phyloP scores from a whole-genome alignment of 1,140 invertebrate species.

The Diploscapter pachys region DNA sequence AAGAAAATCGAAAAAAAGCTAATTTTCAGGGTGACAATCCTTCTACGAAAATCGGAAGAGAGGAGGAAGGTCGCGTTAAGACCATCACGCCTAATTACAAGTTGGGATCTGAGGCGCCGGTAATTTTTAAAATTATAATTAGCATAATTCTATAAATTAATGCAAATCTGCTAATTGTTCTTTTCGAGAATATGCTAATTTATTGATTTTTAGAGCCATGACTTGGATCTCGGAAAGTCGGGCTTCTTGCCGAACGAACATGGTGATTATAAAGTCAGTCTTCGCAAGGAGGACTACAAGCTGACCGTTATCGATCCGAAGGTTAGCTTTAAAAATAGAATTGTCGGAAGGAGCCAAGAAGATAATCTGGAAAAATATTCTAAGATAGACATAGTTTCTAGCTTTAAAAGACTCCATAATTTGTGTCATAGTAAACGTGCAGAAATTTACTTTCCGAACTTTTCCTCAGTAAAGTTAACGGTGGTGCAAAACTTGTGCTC shows the following conservation, averaged over 20 bases:
- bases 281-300: slow-evolving; percentile 48
- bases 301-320: slow-evolving; percentile 58
- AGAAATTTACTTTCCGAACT: no score
- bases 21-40: slow-evolving; percentile 36
- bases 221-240: slow-evolving; percentile 32
- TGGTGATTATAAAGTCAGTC: slow-evolving; percentile 54
- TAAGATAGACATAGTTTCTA: neutral
- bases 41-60: slow-evolving; percentile 30
- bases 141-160: neutral
- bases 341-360: slow-evolving; percentile 2
- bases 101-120: slow-evolving; percentile 26
- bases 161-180: neutral
- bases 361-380: neutral
- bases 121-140: slow-evolving; percentile 7
- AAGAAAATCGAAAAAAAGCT: neutral
- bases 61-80: slow-evolving; percentile 32
- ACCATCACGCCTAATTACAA: slow-evolving; percentile 40
- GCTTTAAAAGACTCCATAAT: neutral
- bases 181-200: no score
- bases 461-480: neutral
- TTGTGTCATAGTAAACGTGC: neutral
- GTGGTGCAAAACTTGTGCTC: slow-evolving; percentile 7
- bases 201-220: slow-evolving; percentile 37
- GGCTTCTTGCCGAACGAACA: slow-evolving; percentile 41
- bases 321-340: slow-evolving; percentile 29